phyloP scores from a whole-genome alignment of 2,888 invertebrate genomes.

The Acholoe squamosa region DNA sequence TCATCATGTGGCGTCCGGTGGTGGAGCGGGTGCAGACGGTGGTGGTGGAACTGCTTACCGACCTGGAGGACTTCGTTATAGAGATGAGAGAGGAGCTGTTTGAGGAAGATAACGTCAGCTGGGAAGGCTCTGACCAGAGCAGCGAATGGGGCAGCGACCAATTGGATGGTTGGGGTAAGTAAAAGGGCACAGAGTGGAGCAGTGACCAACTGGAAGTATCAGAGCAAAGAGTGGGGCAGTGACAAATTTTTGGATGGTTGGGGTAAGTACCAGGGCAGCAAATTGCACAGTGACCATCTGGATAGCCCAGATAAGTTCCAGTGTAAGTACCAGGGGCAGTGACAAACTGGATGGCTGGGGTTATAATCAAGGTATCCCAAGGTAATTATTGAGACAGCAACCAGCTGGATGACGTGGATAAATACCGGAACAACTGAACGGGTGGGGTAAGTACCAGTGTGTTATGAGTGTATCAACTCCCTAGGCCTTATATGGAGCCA shows the following conservation, averaged over 20 bases:
- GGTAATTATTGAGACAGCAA: too few relatives aligned
- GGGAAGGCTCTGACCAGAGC: slow-evolving; percentile 28
- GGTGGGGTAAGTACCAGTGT: too few relatives aligned
- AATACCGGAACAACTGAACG: too few relatives aligned
- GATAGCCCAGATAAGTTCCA: too few relatives aligned
- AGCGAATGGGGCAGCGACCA: slow-evolving; percentile 46
- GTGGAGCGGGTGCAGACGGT: slow-evolving; percentile 51
- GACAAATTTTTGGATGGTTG: background rate
- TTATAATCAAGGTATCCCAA: too few relatives aligned
- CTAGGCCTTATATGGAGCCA: too few relatives aligned
- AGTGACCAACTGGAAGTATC: background rate
- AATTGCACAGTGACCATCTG: too few relatives aligned
- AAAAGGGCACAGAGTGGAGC: too few relatives aligned
- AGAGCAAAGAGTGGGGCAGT: background rate
- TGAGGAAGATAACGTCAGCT: slow-evolving; percentile 40
- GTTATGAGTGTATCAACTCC: too few relatives aligned
- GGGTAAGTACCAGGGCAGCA: background rate
- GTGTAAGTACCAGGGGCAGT: too few relatives aligned
- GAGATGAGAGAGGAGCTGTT: slow-evolving; percentile 54
- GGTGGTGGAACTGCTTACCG: background rate
- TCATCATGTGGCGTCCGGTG: slow-evolving; percentile 50
- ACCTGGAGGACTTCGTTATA: slow-evolving; percentile 34
- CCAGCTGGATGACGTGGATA: too few relatives aligned
- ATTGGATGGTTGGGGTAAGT: slow-evolving; percentile 7
- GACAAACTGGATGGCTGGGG: too few relatives aligned